Conservation (phyloP, 2,888 invertebrate species). For the Allolobophora icterica region DNA sequence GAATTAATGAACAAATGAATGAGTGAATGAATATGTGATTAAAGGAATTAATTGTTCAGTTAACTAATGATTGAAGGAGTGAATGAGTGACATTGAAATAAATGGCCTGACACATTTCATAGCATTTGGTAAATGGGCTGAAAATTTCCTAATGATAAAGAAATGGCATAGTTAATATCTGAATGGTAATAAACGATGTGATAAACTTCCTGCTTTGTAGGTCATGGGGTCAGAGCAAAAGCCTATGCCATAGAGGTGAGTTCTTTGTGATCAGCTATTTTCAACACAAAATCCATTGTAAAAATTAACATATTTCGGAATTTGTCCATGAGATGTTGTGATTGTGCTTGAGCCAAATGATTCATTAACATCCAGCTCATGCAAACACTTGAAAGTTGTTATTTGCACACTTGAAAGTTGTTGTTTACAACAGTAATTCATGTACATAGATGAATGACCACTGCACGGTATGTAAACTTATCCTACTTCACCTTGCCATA, state of each 20-base stretch:
- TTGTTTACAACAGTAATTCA: neutral
- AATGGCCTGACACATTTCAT: no score
- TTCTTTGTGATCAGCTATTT: neutral
- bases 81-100: no score
- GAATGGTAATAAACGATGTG: neutral
- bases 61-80: no score
- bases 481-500: no score
- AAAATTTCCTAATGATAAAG: no score
- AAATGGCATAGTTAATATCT: no score
- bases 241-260: neutral
- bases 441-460: neutral
- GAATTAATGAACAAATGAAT: neutral
- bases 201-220: neutral
- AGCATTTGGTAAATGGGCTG: no score
- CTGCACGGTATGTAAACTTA: neutral
- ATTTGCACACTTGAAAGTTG: neutral
- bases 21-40: neutral
- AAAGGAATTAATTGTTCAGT: neutral
- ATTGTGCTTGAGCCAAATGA: no score
- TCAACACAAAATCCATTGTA: no score
- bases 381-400: neutral
- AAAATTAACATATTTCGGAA: no score
- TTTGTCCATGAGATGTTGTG: neutral
- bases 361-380: neutral
- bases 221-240: slow-evolving; percentile 1